phyloP scores from a whole-genome alignment of 2,797 vertebrate genomes.

The Serranus cabrilla region DNA sequence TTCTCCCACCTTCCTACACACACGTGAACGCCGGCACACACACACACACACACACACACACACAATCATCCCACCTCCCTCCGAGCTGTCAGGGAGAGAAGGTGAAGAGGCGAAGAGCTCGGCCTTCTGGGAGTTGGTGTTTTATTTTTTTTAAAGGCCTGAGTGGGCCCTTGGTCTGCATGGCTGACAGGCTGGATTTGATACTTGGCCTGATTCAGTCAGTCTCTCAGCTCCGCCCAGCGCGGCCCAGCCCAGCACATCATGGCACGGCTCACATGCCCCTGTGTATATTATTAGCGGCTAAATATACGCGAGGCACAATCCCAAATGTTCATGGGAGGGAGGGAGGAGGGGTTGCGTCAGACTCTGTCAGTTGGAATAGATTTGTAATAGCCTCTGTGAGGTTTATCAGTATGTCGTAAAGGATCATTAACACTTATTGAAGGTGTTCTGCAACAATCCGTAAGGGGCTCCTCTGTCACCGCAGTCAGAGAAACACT shows the following conservation, averaged over 20 bases:
- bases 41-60: slow-evolving; percentile 16
- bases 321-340: slow-evolving; percentile 45
- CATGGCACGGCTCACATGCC: slow-evolving; percentile 56
- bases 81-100: slow-evolving; percentile 66
- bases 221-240: slow-evolving; percentile 62
- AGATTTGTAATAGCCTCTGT: slow-evolving; percentile 9
- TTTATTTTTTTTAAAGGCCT: slow-evolving; percentile 66
- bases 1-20: slow-evolving; percentile 11
- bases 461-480: not conserved
- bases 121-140: slow-evolving; percentile 78
- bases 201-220: slow-evolving; percentile 85
- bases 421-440: slow-evolving; percentile 1
- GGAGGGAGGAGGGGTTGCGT: slow-evolving; percentile 8
- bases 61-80: slow-evolving; percentile 42
- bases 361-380: not conserved
- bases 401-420: slow-evolving; percentile 8
- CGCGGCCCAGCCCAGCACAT: slow-evolving; percentile 40
- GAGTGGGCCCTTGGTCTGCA: slow-evolving; percentile 69
- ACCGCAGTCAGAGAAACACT: not conserved
- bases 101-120: slow-evolving; percentile 55
- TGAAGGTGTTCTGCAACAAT: not conserved
- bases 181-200: slow-evolving; percentile 77
- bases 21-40: too few species aligned
- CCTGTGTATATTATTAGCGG: slow-evolving; percentile 65
- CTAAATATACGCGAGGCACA: slow-evolving; percentile 74